phyloP scores from a whole-genome alignment of 2,888 invertebrate genomes.

The Himalopsyche anomala region DNA sequence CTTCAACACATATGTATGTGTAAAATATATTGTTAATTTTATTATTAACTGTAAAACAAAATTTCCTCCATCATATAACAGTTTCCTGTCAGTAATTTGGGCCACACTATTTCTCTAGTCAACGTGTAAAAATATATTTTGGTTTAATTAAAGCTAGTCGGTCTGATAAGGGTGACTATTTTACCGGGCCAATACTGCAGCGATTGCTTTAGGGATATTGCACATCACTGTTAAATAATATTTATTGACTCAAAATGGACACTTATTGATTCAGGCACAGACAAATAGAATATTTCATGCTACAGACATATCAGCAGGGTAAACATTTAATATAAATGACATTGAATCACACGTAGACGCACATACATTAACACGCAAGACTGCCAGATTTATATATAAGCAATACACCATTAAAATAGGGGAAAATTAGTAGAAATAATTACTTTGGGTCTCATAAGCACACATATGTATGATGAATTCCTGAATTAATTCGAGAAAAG shows the following conservation, averaged over 20 bases:
- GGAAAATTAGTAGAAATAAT: background rate
- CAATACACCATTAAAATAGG: conserved; percentile 2
- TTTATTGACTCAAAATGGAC: conserved; percentile 1
- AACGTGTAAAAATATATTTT: too few relatives aligned
- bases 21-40: too few relatives aligned
- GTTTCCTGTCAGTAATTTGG: too few relatives aligned
- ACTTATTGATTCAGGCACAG: background rate
- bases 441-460: background rate
- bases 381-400: conserved; percentile 14
- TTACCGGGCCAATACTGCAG: too few relatives aligned
- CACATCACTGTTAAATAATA: background rate
- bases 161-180: too few relatives aligned
- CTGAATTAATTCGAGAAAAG: background rate
- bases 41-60: too few relatives aligned
- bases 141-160: too few relatives aligned
- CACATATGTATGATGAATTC: background rate
- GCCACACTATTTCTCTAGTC: too few relatives aligned
- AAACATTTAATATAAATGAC: too few relatives aligned
- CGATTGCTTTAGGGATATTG: background rate
- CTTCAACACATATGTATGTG: too few relatives aligned
- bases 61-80: too few relatives aligned
- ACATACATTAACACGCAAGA: conserved; percentile 11
- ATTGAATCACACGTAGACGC: background rate
- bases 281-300: background rate
- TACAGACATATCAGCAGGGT: background rate